Percentiles rank a stretch among this genome's conserved stretches.
Evolutionary conservation across 2,888 invertebrate species (phyloP).

Genomic region (Autographa pulchrina): DNA sequence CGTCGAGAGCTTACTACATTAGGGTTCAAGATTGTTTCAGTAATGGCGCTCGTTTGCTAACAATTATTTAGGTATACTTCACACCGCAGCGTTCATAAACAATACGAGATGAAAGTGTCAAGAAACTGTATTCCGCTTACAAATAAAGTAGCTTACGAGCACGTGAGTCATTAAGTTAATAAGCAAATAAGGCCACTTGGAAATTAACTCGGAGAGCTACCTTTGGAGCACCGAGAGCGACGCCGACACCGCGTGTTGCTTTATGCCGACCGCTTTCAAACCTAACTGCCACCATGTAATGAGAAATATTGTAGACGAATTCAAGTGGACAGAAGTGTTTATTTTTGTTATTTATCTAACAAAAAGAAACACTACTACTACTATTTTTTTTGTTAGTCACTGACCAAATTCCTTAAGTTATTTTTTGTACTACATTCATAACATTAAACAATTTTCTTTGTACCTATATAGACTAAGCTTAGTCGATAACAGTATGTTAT

Average conservation of each 20-base stretch:
- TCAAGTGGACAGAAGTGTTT: background rate
- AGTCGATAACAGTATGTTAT: too few relatives aligned
- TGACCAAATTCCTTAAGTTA: too few relatives aligned
- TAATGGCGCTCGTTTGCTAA: conserved; percentile 9
- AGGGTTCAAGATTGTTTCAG: conserved; percentile 2
- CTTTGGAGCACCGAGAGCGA: conserved; percentile 76
- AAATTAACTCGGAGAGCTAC: conserved; percentile 60
- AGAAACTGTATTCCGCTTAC: conserved; percentile 10
- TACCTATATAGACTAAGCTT: too few relatives aligned
- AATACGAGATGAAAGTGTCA: conserved; percentile 21
- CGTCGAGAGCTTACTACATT: background rate
- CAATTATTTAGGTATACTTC: conserved; percentile 16
- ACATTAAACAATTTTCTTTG: too few relatives aligned
- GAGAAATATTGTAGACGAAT: conserved; percentile 29
- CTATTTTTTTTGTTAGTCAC: too few relatives aligned
- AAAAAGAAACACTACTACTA: too few relatives aligned
- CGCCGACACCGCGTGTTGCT: conserved; percentile 71
- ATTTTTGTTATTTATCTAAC: background rate
- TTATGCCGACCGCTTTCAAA: conserved; percentile 80
- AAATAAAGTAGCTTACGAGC: conserved; percentile 21
- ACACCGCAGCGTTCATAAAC: conserved; percentile 7
- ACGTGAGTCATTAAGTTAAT: conserved; percentile 34
- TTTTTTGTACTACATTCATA: too few relatives aligned
- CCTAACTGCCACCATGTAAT: conserved; percentile 79
- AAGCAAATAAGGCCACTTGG: conserved; percentile 41